Conservation (phyloP, 1,140 invertebrate species). For the Agraylea sexmaculata region DNA sequence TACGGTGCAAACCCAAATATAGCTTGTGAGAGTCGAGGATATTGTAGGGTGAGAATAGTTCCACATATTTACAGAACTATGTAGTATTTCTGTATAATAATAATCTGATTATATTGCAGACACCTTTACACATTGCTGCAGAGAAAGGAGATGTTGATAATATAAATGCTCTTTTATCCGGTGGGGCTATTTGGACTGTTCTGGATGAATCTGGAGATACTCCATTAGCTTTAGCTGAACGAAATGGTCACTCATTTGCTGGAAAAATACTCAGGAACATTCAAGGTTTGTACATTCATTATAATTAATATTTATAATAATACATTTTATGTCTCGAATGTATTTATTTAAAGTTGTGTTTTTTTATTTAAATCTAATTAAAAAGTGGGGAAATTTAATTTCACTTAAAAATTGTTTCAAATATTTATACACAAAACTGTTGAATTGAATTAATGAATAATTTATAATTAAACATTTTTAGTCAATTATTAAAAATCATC, state of each 20-base stretch:
- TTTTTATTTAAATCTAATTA: too few relatives aligned
- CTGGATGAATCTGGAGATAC: slow-evolving; percentile 56
- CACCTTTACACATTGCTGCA: slow-evolving; percentile 67
- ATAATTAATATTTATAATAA: neutral
- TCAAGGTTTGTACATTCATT: slow-evolving; percentile 42
- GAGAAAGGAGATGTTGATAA: slow-evolving; percentile 68
- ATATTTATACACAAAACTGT: too few relatives aligned
- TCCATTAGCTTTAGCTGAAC: slow-evolving; percentile 63
- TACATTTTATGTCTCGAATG: too few relatives aligned
- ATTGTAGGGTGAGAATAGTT: slow-evolving; percentile 35
- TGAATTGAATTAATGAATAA: too few relatives aligned
- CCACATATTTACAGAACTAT: too few relatives aligned
- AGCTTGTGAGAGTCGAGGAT: slow-evolving; percentile 51
- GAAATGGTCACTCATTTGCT: slow-evolving; percentile 54
- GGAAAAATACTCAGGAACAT: slow-evolving; percentile 55
- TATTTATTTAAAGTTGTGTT: too few relatives aligned
- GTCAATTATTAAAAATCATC: too few relatives aligned
- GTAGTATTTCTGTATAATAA: too few relatives aligned
- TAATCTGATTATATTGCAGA: slow-evolving; percentile 51
- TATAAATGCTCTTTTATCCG: slow-evolving; percentile 51
- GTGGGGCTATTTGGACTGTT: slow-evolving; percentile 52
- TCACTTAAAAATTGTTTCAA: too few relatives aligned
- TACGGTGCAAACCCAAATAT: slow-evolving; percentile 65
- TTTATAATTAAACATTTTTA: too few relatives aligned
- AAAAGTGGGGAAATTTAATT: too few relatives aligned